Conservation (phyloP, 2,113 vertebrate genomes). For the Stercorarius parasiticus region DNA sequence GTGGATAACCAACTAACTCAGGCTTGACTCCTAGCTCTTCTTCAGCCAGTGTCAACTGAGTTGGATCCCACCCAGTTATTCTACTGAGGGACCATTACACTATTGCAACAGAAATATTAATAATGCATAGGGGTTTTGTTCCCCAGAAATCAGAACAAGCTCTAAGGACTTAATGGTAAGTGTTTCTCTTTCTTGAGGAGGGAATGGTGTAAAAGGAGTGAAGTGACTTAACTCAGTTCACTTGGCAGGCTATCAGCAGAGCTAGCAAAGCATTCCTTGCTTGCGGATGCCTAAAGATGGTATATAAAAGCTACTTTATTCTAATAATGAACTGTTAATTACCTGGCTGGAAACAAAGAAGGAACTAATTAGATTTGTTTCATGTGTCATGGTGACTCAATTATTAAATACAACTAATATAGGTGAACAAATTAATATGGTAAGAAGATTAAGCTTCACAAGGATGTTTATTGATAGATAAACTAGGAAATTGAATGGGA, state of each 20-base stretch:
- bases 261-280: not conserved
- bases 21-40: not conserved
- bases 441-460: not conserved
- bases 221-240: not conserved
- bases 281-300: not conserved
- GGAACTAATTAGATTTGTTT: not conserved
- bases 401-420: not conserved
- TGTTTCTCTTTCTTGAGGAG: not conserved
- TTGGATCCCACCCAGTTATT: not conserved
- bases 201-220: not conserved
- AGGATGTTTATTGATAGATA: not conserved
- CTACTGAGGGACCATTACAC: fast-evolving
- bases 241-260: not conserved
- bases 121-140: not conserved
- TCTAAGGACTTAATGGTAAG: not conserved
- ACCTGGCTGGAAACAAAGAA: not conserved
- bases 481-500: not conserved
- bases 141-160: not conserved
- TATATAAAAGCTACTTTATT: not conserved
- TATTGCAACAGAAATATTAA: not conserved
- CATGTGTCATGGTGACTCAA: not conserved
- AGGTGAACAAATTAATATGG: not conserved
- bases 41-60: not conserved
- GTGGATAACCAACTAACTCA: not conserved
- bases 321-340: not conserved